These are phyloP conservation scores for Whitmania pigra DNA, from an alignment of 1,140 invertebrate genomes.

Conservation along the genomic window DNA sequence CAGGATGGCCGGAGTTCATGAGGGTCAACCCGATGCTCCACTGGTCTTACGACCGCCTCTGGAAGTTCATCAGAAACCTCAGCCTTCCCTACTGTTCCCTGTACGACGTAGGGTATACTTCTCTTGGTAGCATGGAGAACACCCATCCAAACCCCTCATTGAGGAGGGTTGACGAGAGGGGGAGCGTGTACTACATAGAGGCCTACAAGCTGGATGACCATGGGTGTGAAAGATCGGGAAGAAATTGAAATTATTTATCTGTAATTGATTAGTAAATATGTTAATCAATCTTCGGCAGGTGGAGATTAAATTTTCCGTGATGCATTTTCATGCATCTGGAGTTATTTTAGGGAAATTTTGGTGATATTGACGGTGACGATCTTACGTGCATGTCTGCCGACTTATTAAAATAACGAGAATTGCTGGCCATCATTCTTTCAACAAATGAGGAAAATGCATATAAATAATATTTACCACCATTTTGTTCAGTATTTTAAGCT, in stretches of 20 bases:
- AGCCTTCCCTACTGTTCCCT: conserved; percentile 73
- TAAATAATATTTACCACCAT: too few relatives aligned
- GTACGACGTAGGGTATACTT: conserved; percentile 80
- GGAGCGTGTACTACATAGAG: conserved; percentile 54
- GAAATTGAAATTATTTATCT: conserved; percentile 32
- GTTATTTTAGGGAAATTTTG: too few relatives aligned
- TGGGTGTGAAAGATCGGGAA: conserved; percentile 58
- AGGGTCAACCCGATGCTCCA: conserved; percentile 73
- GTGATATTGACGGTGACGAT: too few relatives aligned
- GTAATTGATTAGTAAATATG: not conserved
- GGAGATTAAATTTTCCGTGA: too few relatives aligned
- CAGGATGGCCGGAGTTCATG: conserved; percentile 72
- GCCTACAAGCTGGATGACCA: conserved; percentile 63
- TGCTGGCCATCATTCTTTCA: too few relatives aligned
- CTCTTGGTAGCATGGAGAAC: conserved; percentile 63
- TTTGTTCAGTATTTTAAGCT: too few relatives aligned
- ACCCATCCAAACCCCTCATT: conserved; percentile 67
- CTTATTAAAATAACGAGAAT: too few relatives aligned
- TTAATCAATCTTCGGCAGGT: not conserved
- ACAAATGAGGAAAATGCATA: too few relatives aligned
- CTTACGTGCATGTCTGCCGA: too few relatives aligned
- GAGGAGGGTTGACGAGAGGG: conserved; percentile 42
- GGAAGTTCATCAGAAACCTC: conserved; percentile 65
- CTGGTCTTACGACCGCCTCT: conserved; percentile 77
- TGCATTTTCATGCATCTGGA: too few relatives aligned